phyloP scores from a whole-genome alignment of 2,797 vertebrate species.

The Tadarida brasiliensis region DNA sequence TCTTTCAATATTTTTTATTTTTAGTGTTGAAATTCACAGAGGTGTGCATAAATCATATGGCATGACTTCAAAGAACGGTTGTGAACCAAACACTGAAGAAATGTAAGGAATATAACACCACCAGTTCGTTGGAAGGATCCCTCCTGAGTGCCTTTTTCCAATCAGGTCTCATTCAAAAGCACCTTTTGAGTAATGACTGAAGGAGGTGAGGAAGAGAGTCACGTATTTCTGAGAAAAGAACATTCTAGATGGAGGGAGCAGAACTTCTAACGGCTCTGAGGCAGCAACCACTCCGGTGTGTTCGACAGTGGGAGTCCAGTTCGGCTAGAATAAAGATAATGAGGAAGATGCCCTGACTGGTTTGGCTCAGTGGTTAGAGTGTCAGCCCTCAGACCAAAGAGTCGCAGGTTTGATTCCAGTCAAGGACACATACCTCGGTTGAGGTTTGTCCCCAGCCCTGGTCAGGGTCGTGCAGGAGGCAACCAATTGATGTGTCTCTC shows the following conservation, averaged over 20 bases:
- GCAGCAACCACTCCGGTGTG: neutral
- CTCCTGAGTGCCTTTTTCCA: neutral
- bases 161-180: neutral
- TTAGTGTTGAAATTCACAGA: neutral
- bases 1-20: neutral
- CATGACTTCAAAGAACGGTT: slow-evolving; percentile 37
- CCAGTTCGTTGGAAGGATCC: neutral
- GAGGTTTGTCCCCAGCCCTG: too few relatives aligned
- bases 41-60: neutral
- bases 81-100: neutral
- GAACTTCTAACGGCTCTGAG: neutral
- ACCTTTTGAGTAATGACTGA: neutral
- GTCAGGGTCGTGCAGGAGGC: too few relatives aligned
- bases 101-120: neutral
- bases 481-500: too few relatives aligned
- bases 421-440: too few relatives aligned
- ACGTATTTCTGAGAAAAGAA: neutral
- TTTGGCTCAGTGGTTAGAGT: too few relatives aligned
- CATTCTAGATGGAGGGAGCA: neutral
- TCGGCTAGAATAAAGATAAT: neutral
- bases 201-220: neutral
- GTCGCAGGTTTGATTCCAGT: too few relatives aligned
- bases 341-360: neutral
- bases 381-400: too few relatives aligned
- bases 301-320: neutral